phyloP scores from a whole-genome alignment of 2,797 vertebrate genomes.

The Chloroceryle inda region DNA sequence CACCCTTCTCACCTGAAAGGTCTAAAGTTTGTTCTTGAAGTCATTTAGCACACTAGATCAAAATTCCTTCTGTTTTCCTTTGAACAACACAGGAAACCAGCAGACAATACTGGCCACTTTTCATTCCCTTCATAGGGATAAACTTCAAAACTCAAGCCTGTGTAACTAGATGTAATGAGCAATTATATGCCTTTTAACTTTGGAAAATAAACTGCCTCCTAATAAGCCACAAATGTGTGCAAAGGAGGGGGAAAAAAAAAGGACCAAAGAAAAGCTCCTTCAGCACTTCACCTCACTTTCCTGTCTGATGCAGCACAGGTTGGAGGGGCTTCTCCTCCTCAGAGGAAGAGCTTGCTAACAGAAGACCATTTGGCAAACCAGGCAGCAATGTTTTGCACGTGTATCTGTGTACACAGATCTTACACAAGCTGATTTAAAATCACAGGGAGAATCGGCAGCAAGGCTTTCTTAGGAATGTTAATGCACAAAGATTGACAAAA shows the following conservation, averaged over 20 bases:
- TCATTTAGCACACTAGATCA: neutral
- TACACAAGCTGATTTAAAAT: neutral
- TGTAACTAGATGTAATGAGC: neutral
- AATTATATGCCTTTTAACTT: neutral
- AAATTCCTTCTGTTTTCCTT: neutral
- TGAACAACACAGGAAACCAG: neutral
- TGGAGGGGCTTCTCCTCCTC: neutral
- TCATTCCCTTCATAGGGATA: neutral
- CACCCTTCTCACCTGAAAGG: neutral
- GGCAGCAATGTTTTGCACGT: neutral
- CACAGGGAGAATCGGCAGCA: neutral
- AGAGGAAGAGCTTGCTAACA: neutral
- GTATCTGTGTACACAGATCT: neutral
- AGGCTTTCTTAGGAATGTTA: neutral
- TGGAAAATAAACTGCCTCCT: neutral
- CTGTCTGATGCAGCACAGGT: neutral
- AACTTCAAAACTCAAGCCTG: neutral
- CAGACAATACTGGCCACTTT: neutral
- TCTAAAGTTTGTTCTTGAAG: neutral
- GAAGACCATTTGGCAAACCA: neutral
- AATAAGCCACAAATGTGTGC: neutral
- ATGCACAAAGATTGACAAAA: neutral
- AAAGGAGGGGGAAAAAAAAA: neutral
- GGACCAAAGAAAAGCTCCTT: neutral
- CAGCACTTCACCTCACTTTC: neutral